Evolutionary conservation across 2,888 invertebrate genomes (phyloP).

Genomic region (Drosophila longiperda): DNA sequence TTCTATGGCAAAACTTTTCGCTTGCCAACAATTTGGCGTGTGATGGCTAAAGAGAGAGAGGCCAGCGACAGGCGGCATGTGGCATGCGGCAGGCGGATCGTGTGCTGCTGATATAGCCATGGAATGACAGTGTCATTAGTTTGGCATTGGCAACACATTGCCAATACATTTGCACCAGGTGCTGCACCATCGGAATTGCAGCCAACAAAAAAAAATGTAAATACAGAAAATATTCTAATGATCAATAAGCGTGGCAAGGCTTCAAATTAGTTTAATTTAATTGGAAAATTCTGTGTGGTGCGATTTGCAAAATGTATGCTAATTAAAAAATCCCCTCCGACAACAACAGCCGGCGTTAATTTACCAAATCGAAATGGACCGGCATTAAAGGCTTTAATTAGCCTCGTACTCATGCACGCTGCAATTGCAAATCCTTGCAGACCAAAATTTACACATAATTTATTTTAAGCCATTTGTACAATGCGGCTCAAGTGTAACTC

Average conservation of each 20-base stretch:
- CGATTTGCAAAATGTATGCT: slow-evolving; percentile 58
- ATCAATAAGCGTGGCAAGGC: slow-evolving; percentile 47
- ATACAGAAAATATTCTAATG: slow-evolving; percentile 33
- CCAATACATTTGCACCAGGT: slow-evolving; percentile 78
- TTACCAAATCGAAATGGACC: slow-evolving; percentile 66
- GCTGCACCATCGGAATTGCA: slow-evolving; percentile 37
- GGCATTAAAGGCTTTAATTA: slow-evolving; percentile 69
- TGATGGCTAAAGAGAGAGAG: not conserved
- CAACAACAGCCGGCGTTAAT: slow-evolving; percentile 60
- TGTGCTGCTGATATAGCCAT: slow-evolving; percentile 24
- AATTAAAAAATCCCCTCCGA: slow-evolving; percentile 60
- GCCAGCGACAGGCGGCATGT: not conserved
- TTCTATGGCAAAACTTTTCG: slow-evolving; percentile 63
- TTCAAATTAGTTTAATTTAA: slow-evolving; percentile 73
- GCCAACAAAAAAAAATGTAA: slow-evolving; percentile 9
- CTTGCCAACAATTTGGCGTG: slow-evolving; percentile 58
- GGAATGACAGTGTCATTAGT: slow-evolving; percentile 71
- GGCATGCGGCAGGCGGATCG: slow-evolving; percentile 5
- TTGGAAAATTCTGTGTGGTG: slow-evolving; percentile 46
- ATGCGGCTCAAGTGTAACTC: slow-evolving; percentile 64
- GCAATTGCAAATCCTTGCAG: slow-evolving; percentile 36
- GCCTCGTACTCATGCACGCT: slow-evolving; percentile 32
- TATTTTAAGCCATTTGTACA: slow-evolving; percentile 73
- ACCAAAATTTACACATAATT: slow-evolving; percentile 53
- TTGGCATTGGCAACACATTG: slow-evolving; percentile 79